Evolutionary conservation across 2,797 vertebrate genomes (phyloP).

Genomic region (Gobio occitaniae): DNA sequence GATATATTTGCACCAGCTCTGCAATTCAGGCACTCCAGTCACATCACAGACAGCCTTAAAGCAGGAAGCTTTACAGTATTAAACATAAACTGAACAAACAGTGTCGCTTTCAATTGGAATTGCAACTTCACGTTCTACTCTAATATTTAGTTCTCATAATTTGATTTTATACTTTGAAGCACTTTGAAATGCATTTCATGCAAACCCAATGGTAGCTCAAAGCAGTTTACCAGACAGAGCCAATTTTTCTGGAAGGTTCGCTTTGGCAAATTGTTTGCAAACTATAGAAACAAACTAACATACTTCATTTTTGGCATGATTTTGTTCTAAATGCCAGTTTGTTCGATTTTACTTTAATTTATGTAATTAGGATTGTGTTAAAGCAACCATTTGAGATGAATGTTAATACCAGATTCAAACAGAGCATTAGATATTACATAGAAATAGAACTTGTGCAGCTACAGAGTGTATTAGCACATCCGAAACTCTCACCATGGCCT

Average conservation of each 20-base stretch:
- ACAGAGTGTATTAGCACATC: neutral
- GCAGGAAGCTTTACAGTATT: too few species aligned
- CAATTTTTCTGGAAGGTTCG: neutral
- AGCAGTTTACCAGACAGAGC: neutral
- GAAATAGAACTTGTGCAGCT: neutral
- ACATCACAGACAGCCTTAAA: too few species aligned
- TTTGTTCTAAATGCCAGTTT: neutral
- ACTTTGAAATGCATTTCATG: too few species aligned
- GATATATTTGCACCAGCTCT: too few species aligned
- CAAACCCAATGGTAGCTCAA: neutral
- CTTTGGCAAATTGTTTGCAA: neutral
- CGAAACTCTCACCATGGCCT: slow-evolving; percentile 87
- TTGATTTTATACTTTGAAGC: too few species aligned
- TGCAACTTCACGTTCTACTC: too few species aligned
- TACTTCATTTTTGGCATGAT: neutral
- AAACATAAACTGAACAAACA: too few species aligned
- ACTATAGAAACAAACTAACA: neutral
- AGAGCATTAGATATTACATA: too few species aligned
- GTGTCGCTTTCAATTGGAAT: too few species aligned
- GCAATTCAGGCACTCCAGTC: too few species aligned
- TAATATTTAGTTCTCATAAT: too few species aligned
- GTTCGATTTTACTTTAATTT: neutral
- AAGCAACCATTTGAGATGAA: neutral
- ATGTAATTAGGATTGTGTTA: neutral
- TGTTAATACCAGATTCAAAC: neutral